Percentiles rank a stretch among this genome's conserved stretches.
phyloP scores from a whole-genome alignment of 2,113 vertebrate genomes.

The Rhadina sibilatrix region DNA sequence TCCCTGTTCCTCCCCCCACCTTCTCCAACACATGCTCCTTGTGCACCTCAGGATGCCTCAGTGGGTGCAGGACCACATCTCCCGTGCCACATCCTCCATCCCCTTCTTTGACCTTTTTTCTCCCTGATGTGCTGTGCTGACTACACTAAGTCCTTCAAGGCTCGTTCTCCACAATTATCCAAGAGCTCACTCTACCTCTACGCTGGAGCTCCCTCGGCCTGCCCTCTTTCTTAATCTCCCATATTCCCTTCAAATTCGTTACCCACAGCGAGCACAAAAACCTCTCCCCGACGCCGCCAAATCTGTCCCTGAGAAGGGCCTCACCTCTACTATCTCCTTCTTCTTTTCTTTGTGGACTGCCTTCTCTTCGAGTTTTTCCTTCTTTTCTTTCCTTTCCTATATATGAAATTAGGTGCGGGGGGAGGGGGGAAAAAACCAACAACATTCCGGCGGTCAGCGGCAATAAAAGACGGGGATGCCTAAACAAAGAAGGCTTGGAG shows the following conservation, averaged over 20 bases:
- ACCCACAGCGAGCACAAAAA: not conserved
- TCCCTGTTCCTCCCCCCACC: not conserved
- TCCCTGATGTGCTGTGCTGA: not conserved
- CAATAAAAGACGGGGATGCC: not conserved
- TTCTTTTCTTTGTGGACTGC: slow-evolving; percentile 75
- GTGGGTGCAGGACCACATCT: accelerated
- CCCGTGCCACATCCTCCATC: not conserved
- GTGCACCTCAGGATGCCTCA: not conserved
- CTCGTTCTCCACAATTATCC: not conserved
- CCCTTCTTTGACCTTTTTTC: not conserved
- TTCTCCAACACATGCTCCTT: not conserved
- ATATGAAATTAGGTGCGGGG: not conserved
- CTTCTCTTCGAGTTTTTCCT: slow-evolving; percentile 78
- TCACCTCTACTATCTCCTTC: slow-evolving; percentile 76
- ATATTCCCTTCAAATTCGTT: not conserved
- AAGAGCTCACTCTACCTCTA: accelerated
- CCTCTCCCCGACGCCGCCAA: not conserved
- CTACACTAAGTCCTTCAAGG: not conserved
- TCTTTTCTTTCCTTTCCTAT: slow-evolving; percentile 80
- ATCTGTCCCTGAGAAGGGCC: not conserved
- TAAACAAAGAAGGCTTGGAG: not conserved
- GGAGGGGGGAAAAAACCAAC: not conserved
- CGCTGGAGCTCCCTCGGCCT: not conserved
- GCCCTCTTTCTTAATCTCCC: not conserved
- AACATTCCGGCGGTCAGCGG: not conserved